Conservation (phyloP, 2,797 vertebrate species). For the Anguilla megastoma region DNA sequence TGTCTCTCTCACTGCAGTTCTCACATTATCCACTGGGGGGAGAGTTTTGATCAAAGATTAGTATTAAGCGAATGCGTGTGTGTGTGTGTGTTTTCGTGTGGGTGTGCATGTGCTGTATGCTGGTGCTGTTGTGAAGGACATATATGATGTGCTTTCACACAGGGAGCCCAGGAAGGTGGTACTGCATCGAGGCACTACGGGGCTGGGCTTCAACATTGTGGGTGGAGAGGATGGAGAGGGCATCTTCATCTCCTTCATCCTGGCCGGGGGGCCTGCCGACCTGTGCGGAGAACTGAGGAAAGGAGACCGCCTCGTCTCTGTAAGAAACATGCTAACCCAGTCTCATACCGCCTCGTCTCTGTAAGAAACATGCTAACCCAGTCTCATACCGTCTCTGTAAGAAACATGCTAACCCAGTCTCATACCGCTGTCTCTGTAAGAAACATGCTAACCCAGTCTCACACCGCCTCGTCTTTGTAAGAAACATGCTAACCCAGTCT, state of each 20-base stretch:
- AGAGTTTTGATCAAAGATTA: not conserved
- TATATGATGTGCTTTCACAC: conserved; percentile 26
- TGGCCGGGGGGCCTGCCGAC: conserved; percentile 94
- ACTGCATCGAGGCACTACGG: conserved; percentile 91
- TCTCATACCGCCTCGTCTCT: too few species aligned
- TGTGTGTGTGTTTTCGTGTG: too few species aligned
- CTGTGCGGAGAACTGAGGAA: conserved; percentile 93
- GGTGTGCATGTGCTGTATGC: not conserved
- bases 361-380: too few species aligned
- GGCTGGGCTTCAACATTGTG: conserved; percentile 97
- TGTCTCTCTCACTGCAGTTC: not conserved
- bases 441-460: too few species aligned
- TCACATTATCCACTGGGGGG: conserved; percentile 44
- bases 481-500: too few species aligned
- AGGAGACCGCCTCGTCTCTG: conserved; percentile 94
- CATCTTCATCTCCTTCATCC: conserved; percentile 97
- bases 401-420: too few species aligned
- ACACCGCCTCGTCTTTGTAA: too few species aligned
- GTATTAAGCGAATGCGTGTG: not conserved
- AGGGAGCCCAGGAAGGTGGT: conserved; percentile 92
- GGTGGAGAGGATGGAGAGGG: conserved; percentile 97
- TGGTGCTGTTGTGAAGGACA: not conserved
- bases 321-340: conserved; percentile 60
- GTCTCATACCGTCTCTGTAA: too few species aligned
- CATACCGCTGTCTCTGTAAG: too few species aligned